These are phyloP conservation scores for Tanypteryx hageni DNA, from an alignment of 2,888 invertebrate genomes.

Conservation along the genomic window DNA sequence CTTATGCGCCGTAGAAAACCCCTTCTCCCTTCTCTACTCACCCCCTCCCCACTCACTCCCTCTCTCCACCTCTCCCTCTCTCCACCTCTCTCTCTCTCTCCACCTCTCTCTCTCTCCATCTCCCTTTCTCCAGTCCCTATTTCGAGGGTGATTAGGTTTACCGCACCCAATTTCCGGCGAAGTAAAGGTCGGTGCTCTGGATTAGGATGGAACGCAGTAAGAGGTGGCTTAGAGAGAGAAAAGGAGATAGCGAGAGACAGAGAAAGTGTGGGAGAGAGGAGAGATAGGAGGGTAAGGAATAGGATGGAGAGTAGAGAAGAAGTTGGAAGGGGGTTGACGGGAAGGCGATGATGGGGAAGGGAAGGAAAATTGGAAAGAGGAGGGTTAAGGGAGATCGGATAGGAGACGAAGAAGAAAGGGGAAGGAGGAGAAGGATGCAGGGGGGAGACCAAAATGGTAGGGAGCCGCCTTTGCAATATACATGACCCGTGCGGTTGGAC, in stretches of 20 bases:
- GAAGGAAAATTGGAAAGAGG: constrained; percentile 21
- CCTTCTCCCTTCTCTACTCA: background rate
- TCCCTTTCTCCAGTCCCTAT: constrained; percentile 1
- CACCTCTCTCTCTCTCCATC: background rate
- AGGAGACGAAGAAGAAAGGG: background rate
- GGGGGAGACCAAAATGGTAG: background rate
- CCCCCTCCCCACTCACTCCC: no score
- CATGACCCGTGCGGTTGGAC: constrained; percentile 57
- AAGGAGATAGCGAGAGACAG: background rate
- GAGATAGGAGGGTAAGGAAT: background rate
- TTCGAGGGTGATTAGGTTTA: constrained; percentile 62
- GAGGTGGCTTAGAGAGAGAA: background rate
- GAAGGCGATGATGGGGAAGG: constrained; percentile 31
- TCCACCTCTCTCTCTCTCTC: background rate
- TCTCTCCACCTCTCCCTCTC: background rate
- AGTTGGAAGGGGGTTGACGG: background rate
- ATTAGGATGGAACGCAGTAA: constrained; percentile 22
- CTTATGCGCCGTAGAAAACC: background rate
- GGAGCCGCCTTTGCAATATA: constrained; percentile 48
- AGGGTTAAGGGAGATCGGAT: background rate
- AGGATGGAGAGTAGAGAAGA: background rate
- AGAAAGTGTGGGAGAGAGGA: background rate
- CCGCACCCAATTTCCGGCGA: constrained; percentile 58
- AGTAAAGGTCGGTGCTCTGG: constrained; percentile 11
- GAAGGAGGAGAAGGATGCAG: constrained; percentile 15